Conservation (phyloP, 2,113 vertebrate genomes). For the Calonectris borealis region DNA sequence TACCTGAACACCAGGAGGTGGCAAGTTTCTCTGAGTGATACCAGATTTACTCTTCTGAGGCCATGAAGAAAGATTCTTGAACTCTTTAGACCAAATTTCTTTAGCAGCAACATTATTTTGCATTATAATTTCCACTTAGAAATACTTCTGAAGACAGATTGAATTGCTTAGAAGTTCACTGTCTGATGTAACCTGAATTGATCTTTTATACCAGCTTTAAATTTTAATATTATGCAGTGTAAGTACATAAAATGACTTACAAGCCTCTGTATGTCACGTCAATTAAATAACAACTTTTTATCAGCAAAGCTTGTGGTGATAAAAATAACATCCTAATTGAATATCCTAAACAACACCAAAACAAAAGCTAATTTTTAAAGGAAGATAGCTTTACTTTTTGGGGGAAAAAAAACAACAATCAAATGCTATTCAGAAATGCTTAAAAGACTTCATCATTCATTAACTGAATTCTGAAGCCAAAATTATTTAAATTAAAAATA, state of each 20-base stretch:
- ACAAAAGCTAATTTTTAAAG: background rate
- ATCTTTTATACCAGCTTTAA: background rate
- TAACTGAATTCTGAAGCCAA: background rate
- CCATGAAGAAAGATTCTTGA: background rate
- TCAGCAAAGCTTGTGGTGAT: background rate
- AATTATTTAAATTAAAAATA: background rate
- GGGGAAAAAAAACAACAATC: background rate
- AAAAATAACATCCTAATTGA: background rate
- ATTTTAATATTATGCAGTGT: background rate
- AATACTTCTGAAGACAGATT: background rate
- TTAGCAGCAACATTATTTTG: background rate
- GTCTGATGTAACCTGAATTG: background rate
- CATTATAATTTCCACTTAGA: background rate
- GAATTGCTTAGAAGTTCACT: background rate
- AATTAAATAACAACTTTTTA: background rate
- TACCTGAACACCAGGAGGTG: background rate
- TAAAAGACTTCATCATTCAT: background rate
- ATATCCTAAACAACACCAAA: background rate
- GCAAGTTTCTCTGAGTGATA: background rate
- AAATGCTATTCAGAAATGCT: background rate
- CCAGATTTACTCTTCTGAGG: background rate
- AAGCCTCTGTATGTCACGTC: background rate
- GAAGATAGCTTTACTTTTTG: background rate
- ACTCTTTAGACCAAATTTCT: background rate
- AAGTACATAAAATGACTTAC: background rate